A percentile compares a stretch with the other conserved stretches of the same genome.
These are phyloP conservation scores for Eolophus roseicapilla DNA, from an alignment of 2,113 vertebrate genomes.

Conservation along the genomic window DNA sequence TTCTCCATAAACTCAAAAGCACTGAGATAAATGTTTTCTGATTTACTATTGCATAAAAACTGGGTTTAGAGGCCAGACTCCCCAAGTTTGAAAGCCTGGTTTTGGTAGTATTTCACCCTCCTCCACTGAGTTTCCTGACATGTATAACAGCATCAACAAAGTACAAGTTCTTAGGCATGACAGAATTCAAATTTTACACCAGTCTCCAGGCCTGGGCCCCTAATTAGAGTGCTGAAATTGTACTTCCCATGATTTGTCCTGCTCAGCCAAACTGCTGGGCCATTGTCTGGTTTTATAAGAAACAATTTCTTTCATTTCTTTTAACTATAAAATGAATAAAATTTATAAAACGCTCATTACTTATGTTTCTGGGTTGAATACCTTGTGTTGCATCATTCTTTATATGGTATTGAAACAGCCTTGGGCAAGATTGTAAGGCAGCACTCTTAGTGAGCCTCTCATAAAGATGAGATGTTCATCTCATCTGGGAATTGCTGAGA, in stretches of 20 bases:
- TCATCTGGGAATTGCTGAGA: background rate
- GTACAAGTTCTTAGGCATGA: background rate
- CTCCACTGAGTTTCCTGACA: background rate
- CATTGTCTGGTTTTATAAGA: background rate
- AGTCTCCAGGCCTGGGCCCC: background rate
- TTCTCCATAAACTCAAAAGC: background rate
- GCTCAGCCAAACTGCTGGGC: background rate
- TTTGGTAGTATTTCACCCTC: background rate
- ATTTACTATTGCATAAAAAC: background rate
- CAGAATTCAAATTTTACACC: background rate
- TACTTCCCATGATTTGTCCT: background rate
- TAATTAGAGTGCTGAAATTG: background rate
- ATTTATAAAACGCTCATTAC: background rate
- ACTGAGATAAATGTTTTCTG: background rate
- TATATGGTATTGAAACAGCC: background rate
- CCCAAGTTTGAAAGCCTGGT: background rate
- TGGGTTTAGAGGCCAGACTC: background rate
- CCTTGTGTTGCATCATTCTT: background rate
- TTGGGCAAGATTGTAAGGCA: background rate
- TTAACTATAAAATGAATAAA: background rate
- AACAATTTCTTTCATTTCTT: background rate
- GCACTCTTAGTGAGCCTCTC: background rate
- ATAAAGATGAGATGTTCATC: background rate
- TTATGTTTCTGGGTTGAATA: background rate
- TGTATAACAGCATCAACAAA: background rate